Conservation (phyloP, 2,888 invertebrate species). For the Clepsis dumicolana region DNA sequence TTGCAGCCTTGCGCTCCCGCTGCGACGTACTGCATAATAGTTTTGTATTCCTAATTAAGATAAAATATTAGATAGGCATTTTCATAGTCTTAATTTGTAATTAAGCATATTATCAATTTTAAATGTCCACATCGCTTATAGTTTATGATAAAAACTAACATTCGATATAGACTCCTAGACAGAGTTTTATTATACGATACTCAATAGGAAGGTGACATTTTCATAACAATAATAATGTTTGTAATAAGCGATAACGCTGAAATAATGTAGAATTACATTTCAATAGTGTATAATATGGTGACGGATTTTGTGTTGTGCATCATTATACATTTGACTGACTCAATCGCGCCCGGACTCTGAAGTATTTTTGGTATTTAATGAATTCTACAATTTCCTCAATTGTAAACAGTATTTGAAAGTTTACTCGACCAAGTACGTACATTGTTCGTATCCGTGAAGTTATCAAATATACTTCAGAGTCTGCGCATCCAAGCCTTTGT, state of each 20-base stretch:
- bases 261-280: conserved; percentile 17
- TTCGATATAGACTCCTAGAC: conserved; percentile 50
- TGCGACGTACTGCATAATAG: conserved; percentile 48
- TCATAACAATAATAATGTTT: conserved; percentile 7
- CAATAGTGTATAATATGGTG: conserved; percentile 9
- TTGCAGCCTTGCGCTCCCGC: conserved; percentile 18
- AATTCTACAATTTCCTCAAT: neutral
- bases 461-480: conserved; percentile 21
- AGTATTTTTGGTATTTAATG: conserved; percentile 13
- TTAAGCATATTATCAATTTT: conserved; percentile 58
- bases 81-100: conserved; percentile 57
- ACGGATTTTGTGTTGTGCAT: conserved; percentile 20
- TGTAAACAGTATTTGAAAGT: neutral
- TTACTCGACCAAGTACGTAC: neutral
- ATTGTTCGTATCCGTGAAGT: neutral
- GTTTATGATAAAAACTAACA: conserved; percentile 53
- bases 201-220: conserved; percentile 49
- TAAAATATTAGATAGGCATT: conserved; percentile 57
- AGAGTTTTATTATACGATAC: conserved; percentile 56
- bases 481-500: conserved; percentile 41
- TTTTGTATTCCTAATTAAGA: conserved; percentile 58
- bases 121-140: conserved; percentile 61
- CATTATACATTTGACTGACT: conserved; percentile 17
- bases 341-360: conserved; percentile 8
- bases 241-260: conserved; percentile 12